Conservation (phyloP, 2,113 vertebrate genomes). For the Lutjanus erythropterus region DNA sequence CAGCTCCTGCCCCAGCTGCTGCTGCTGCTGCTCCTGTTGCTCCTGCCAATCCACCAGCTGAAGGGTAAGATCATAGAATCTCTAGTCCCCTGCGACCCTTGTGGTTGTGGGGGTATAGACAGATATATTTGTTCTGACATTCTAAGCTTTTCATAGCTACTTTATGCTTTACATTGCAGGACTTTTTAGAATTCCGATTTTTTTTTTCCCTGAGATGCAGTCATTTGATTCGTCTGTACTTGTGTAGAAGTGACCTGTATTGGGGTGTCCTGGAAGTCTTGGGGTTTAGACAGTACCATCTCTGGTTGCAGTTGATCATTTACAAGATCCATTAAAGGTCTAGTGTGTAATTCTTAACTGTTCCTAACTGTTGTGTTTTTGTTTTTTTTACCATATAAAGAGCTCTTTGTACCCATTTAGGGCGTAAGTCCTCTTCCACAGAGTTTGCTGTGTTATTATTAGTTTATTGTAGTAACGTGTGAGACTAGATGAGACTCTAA, state of each 20-base stretch:
- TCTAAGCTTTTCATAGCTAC: neutral
- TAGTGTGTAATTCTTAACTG: no score
- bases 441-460: no score
- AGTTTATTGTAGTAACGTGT: neutral
- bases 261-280: neutral
- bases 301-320: no score
- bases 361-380: no score
- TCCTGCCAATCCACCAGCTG: constrained; percentile 52
- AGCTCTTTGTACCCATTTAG: no score
- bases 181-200: neutral
- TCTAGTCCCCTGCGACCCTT: neutral
- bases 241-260: neutral
- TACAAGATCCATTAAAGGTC: no score
- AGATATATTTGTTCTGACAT: neutral
- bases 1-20: neutral
- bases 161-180: neutral
- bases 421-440: no score
- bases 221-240: neutral
- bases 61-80: constrained; percentile 58
- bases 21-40: neutral
- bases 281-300: no score
- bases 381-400: no score
- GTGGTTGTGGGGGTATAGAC: neutral
- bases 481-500: neutral
- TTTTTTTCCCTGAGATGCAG: neutral